Conservation (phyloP, 2,797 vertebrate genomes). For the Bradypodion pumilum region DNA sequence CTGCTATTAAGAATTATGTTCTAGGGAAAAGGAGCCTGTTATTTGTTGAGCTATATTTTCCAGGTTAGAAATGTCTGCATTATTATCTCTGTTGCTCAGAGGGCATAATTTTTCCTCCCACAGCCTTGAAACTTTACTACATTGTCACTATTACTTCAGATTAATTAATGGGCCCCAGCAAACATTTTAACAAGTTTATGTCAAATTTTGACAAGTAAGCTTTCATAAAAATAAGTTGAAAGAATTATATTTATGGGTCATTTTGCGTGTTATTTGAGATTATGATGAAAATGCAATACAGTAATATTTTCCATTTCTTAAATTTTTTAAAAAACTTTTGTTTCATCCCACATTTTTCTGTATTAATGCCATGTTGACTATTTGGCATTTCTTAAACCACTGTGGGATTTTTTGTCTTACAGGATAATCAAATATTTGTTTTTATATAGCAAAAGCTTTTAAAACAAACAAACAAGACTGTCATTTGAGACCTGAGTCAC, state of each 20-base stretch:
- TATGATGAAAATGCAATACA: slow-evolving; percentile 40
- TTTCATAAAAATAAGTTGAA: background rate
- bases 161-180: slow-evolving; percentile 2
- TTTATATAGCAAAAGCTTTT: slow-evolving; percentile 42
- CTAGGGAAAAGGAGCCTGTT: background rate
- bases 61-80: background rate
- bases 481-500: slow-evolving; percentile 63
- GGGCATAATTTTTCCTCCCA: background rate
- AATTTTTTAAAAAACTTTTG: background rate
- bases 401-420: slow-evolving; percentile 51
- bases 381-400: slow-evolving; percentile 44
- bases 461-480: slow-evolving; percentile 52
- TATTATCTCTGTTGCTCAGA: background rate
- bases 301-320: slow-evolving; percentile 29
- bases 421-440: slow-evolving; percentile 53
- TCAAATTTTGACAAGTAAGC: background rate
- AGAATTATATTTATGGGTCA: background rate
- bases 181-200: background rate
- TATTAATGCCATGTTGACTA: slow-evolving; percentile 19
- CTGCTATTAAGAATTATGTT: background rate
- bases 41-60: background rate
- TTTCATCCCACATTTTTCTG: slow-evolving; percentile 10
- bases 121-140: background rate
- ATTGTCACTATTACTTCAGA: accelerated
- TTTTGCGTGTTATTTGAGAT: slow-evolving; percentile 8